Evolutionary conservation across 1,140 invertebrate species (phyloP).

Genomic region (Bombus balteatus): DNA sequence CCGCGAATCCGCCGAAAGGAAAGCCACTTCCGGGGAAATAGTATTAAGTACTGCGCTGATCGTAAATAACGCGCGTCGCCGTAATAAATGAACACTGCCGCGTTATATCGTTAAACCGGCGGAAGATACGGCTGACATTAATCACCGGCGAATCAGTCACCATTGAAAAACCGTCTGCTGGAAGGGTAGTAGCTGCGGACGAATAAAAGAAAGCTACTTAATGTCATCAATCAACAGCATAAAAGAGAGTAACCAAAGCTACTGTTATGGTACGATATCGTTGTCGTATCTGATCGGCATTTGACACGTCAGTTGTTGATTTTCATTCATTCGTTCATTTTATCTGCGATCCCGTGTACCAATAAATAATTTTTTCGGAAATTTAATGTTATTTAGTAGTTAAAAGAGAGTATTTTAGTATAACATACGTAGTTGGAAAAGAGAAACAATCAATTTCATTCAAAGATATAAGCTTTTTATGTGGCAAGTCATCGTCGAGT

Average conservation of each 20-base stretch:
- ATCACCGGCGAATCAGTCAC: slow-evolving; percentile 44
- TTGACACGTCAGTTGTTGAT: not conserved
- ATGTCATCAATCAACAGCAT: slow-evolving; percentile 29
- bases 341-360: too few relatives aligned
- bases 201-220: slow-evolving; percentile 40
- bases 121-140: slow-evolving; percentile 42
- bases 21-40: slow-evolving; percentile 43
- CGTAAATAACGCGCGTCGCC: slow-evolving; percentile 39
- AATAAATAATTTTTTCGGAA: too few relatives aligned
- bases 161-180: slow-evolving; percentile 30
- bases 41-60: slow-evolving; percentile 39
- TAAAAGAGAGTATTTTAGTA: too few relatives aligned
- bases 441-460: too few relatives aligned
- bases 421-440: too few relatives aligned
- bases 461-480: too few relatives aligned
- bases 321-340: too few relatives aligned
- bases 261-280: not conserved
- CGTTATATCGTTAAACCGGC: slow-evolving; percentile 40
- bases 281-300: not conserved
- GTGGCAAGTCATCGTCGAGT: too few relatives aligned
- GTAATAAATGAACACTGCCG: slow-evolving; percentile 46
- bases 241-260: not conserved
- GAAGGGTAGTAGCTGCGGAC: not conserved
- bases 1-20: slow-evolving; percentile 6
- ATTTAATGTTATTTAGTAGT: too few relatives aligned